Conservation (phyloP, 2,888 invertebrate genomes). For the Diarsia brunnea region DNA sequence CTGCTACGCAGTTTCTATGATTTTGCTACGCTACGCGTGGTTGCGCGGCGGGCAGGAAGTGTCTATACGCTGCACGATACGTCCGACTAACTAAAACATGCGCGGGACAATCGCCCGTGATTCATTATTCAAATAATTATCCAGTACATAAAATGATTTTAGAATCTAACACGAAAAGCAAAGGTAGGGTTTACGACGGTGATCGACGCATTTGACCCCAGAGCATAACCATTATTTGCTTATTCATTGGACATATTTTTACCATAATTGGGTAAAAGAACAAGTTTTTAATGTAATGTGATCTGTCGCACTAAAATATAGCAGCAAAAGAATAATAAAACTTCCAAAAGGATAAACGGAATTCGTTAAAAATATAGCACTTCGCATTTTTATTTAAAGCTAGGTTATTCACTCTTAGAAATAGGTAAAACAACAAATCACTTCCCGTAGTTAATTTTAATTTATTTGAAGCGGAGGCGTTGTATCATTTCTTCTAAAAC, state of each 20-base stretch:
- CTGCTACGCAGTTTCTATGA: background rate
- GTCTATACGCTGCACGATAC: background rate
- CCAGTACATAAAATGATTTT: slow-evolving; percentile 4
- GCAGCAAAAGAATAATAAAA: slow-evolving; percentile 32
- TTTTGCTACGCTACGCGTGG: background rate
- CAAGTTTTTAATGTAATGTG: slow-evolving; percentile 49
- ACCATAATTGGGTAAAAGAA: slow-evolving; percentile 38
- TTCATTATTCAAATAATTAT: slow-evolving; percentile 14
- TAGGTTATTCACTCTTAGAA: slow-evolving; percentile 52
- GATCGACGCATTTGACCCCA: slow-evolving; percentile 25
- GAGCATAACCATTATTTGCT: slow-evolving; percentile 43
- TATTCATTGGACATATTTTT: slow-evolving; percentile 44
- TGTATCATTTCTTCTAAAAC: slow-evolving; percentile 9
- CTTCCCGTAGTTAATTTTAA: slow-evolving; percentile 37
- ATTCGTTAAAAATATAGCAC: slow-evolving; percentile 23
- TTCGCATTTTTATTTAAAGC: slow-evolving; percentile 14
- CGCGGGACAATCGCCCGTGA: background rate
- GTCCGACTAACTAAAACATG: background rate
- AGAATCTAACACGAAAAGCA: slow-evolving; percentile 41
- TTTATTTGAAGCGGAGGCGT: slow-evolving; percentile 23
- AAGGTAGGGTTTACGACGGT: slow-evolving; percentile 47
- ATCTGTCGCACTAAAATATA: slow-evolving; percentile 36
- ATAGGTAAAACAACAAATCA: slow-evolving; percentile 39
- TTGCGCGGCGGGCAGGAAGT: background rate
- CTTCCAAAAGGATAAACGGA: slow-evolving; percentile 24